Evolutionary conservation across 2,797 vertebrate species (phyloP), one percentile per base, ranked within the genome.

Genomic region (Zalophus californianus): DNA sequence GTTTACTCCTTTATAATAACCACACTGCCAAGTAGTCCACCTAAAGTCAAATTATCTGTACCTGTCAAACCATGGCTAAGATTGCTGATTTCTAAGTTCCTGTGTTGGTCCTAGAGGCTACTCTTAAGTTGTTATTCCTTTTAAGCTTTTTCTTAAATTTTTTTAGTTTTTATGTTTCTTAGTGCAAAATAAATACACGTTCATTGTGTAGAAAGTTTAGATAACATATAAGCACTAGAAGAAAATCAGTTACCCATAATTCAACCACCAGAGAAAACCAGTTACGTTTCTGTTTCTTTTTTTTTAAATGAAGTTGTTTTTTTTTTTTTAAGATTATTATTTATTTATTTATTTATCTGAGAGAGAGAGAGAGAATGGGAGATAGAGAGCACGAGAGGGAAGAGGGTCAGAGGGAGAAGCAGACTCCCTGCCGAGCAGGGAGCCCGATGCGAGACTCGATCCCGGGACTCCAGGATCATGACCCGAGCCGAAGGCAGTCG

Each of bases 61-160:
- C 44, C 15, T 54, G 29, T 27, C 50, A 89, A 91, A 14, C 15
- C 41, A 64, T 84, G 4, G 79, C 35, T 85, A 85, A 92, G 70
- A 60, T 1, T 54, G 78, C 70, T 88, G 87, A 88, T 86, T 44
- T 95, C 48, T 85, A 84, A 84, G 25, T 90, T 96, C 32, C 62
- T 83, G 12, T 38, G 16, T 84, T 70, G 68, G 41, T 86, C 50
- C 44, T 84, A 79, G 72, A 70, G 18, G 3, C 86, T 90, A 92
- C 64, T 83, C 73, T 94, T 84, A 96, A 95, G 94, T 85, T 72
- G 92, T 85, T 89, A 84, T 77, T 96, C 38, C 9, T 79, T 89
- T 79, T 70, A 72, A 83, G 32, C 58, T 80, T 90, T 91, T 66
- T 68, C 68, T 91, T 21, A 12, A 82, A 29, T 1, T 62, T 79